Conservation (phyloP, 2,888 invertebrate species). For the Ecdyonurus torrentis region DNA sequence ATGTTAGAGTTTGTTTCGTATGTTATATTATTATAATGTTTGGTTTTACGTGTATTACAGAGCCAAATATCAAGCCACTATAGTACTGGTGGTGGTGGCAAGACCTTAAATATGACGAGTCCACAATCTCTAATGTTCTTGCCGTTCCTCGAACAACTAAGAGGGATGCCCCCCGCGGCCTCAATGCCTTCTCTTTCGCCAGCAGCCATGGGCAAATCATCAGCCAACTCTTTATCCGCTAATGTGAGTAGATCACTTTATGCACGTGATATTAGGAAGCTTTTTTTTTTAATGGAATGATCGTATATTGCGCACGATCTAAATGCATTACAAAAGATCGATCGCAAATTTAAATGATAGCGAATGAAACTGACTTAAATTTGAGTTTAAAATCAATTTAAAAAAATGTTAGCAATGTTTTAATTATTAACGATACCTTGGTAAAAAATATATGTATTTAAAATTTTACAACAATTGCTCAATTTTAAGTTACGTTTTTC, state of each 20-base stretch:
- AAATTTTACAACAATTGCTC: not conserved
- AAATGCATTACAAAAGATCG: no score
- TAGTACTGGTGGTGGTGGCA: constrained; percentile 29
- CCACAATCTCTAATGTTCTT: constrained; percentile 48
- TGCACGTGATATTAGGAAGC: no score
- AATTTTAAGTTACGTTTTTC: not conserved
- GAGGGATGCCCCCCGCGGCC: constrained; percentile 16
- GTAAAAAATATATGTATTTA: not conserved
- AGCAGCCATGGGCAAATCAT: constrained; percentile 13
- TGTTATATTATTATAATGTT: not conserved
- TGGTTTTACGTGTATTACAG: constrained; percentile 22
- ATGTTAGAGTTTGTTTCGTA: not conserved
- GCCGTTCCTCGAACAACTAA: constrained; percentile 51
- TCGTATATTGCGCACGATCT: no score
- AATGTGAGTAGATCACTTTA: constrained; percentile 7
- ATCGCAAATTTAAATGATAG: no score
- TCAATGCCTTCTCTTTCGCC: constrained; percentile 22
- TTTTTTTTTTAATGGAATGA: no score
- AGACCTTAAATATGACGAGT: constrained; percentile 28
- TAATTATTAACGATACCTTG: no score
- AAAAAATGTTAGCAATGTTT: no score
- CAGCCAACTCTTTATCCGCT: constrained; percentile 7
- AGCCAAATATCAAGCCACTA: constrained; percentile 38
- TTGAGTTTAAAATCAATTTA: no score
- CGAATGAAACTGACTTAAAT: no score